Evolutionary conservation across 2,888 invertebrate genomes (phyloP).

Genomic region (Myopa testacea): DNA sequence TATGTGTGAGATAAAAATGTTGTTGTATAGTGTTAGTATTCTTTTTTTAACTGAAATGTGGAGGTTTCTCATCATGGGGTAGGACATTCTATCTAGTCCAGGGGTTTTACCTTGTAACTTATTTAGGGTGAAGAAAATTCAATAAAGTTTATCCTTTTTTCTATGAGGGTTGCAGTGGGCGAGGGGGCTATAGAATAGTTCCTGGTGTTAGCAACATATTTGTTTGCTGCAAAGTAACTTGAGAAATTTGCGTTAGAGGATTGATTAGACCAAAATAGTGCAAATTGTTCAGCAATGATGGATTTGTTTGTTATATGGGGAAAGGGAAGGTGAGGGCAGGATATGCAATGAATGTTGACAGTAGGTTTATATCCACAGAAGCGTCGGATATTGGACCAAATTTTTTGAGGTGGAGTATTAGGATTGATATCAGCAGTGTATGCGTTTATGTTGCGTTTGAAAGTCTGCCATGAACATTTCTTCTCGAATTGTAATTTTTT

Average conservation of each 20-base stretch:
- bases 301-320: too few species aligned
- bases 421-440: not conserved
- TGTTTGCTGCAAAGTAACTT: not conserved
- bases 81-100: conserved; percentile 40
- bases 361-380: conserved; percentile 26
- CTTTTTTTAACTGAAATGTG: not conserved
- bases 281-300: not conserved
- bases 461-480: not conserved
- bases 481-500: too few species aligned
- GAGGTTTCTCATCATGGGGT: conserved; percentile 38
- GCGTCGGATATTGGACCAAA: conserved; percentile 33
- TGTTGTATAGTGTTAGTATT: conserved; percentile 36
- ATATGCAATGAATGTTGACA: too few species aligned
- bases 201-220: too few species aligned
- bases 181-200: not conserved
- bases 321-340: too few species aligned
- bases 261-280: conserved; percentile 26
- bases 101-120: conserved; percentile 22
- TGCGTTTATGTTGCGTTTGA: not conserved
- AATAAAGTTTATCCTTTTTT: conserved; percentile 13
- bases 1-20: conserved; percentile 24
- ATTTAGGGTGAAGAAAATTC: conserved; percentile 1
- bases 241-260: conserved; percentile 15
- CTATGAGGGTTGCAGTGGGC: not conserved
- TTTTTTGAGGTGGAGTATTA: conserved; percentile 24